These are phyloP conservation scores for Monochamus saltuarius DNA, from an alignment of 1,140 invertebrate species.

Conservation along the genomic window DNA sequence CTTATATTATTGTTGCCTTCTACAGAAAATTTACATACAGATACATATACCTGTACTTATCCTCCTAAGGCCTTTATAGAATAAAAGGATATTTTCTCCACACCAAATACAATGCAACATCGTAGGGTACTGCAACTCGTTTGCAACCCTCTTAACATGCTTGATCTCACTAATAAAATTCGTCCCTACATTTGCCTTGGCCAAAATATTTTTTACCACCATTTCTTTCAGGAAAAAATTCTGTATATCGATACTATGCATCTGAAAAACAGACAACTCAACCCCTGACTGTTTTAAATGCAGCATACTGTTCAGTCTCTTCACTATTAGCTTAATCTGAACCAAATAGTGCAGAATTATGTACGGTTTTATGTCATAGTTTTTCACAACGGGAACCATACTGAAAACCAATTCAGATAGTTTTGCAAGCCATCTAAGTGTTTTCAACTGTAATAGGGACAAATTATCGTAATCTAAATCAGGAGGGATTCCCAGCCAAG, in stretches of 20 bases:
- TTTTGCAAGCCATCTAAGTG: constrained; percentile 37
- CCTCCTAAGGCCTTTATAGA: no score
- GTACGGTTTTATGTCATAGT: constrained; percentile 40
- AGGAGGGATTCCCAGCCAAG: constrained; percentile 35
- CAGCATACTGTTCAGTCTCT: constrained; percentile 35
- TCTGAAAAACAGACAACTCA: constrained; percentile 36
- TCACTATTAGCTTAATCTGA: constrained; percentile 35
- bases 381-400: constrained; percentile 28
- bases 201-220: constrained; percentile 34
- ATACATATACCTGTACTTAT: no score
- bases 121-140: constrained; percentile 41
- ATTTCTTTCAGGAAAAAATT: constrained; percentile 45
- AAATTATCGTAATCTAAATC: constrained; percentile 37
- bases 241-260: constrained; percentile 33
- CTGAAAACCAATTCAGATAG: constrained; percentile 40
- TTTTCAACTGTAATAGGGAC: constrained; percentile 35
- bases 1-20: no score
- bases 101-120: constrained; percentile 40
- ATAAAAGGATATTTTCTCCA: constrained; percentile 44
- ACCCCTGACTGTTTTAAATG: constrained; percentile 22
- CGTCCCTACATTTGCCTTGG: constrained; percentile 34
- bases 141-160: constrained; percentile 35
- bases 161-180: constrained; percentile 37
- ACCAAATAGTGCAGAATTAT: constrained; percentile 40
- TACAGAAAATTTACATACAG: no score